A percentile compares a stretch with the other conserved stretches of the same genome.
Evolutionary conservation across 2,888 invertebrate genomes (phyloP).

Genomic region (Dioctria rufipes): DNA sequence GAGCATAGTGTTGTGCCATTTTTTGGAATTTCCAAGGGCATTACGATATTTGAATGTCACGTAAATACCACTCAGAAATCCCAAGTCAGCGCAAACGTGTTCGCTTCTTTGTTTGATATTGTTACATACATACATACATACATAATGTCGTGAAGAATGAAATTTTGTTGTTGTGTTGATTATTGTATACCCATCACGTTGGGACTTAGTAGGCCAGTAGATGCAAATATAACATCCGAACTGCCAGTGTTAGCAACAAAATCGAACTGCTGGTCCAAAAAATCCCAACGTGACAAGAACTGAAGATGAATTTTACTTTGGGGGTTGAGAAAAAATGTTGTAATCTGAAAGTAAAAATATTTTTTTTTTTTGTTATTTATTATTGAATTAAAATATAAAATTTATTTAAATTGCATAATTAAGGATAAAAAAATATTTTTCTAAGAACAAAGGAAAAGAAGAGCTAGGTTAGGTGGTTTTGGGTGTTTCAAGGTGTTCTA

Average conservation of each 20-base stretch:
- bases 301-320: background rate
- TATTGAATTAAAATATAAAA: too few relatives aligned
- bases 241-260: slow-evolving; percentile 23
- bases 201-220: slow-evolving; percentile 73
- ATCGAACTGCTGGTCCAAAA: slow-evolving; percentile 71
- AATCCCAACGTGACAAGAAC: slow-evolving; percentile 66
- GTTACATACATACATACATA: background rate
- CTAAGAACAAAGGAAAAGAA: too few relatives aligned
- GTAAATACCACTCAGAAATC: slow-evolving; percentile 66
- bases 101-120: slow-evolving; percentile 12
- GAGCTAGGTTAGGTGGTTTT: too few relatives aligned
- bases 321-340: too few relatives aligned
- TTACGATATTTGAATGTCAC: slow-evolving; percentile 62
- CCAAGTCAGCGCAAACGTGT: slow-evolving; percentile 65
- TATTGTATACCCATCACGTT: slow-evolving; percentile 68
- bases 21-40: slow-evolving; percentile 68
- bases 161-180: background rate
- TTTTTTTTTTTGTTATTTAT: too few relatives aligned
- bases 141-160: too few relatives aligned
- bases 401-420: too few relatives aligned
- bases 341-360: too few relatives aligned
- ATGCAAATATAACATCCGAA: slow-evolving; percentile 56
- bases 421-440: too few relatives aligned
- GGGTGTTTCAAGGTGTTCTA: too few relatives aligned
- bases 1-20: slow-evolving; percentile 64